These are phyloP conservation scores for Lissocephala sabroskyi DNA, from an alignment of 2,888 invertebrate species.

Conservation along the genomic window DNA sequence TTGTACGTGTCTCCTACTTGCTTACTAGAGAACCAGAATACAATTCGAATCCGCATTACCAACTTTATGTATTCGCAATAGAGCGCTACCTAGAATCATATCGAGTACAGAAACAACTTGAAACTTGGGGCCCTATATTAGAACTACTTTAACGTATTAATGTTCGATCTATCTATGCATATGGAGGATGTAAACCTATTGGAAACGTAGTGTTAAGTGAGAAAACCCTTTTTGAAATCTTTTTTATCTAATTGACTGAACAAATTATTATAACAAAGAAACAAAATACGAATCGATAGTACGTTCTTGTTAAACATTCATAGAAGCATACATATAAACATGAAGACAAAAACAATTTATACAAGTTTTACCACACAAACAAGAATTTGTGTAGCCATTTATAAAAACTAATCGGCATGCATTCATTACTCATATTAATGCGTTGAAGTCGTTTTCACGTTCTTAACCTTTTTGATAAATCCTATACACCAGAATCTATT, in stretches of 20 bases:
- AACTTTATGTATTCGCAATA: no score
- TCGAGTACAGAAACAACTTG: slow-evolving; percentile 22
- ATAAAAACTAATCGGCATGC: slow-evolving; percentile 28
- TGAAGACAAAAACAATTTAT: no score
- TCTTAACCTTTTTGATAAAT: background rate
- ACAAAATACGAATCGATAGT: slow-evolving; percentile 52
- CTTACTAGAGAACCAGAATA: slow-evolving; percentile 22
- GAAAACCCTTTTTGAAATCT: slow-evolving; percentile 58
- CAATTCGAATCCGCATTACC: slow-evolving; percentile 43
- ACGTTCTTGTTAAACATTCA: slow-evolving; percentile 54
- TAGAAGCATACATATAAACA: slow-evolving; percentile 41
- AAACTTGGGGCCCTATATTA: slow-evolving; percentile 43
- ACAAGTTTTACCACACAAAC: slow-evolving; percentile 48
- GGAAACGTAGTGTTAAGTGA: slow-evolving; percentile 42
- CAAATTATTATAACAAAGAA: slow-evolving; percentile 47
- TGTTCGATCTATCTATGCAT: slow-evolving; percentile 33
- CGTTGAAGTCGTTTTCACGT: background rate
- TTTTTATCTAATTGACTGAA: slow-evolving; percentile 62
- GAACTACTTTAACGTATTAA: background rate
- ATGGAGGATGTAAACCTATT: slow-evolving; percentile 23
- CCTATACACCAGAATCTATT: background rate
- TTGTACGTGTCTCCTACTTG: no score
- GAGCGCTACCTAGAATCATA: no score
- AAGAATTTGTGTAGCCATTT: slow-evolving; percentile 41
- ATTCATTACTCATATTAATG: slow-evolving; percentile 39